Base-by-base conservation (phyloP, 2,113 vertebrate species). In the Meriones unguiculatus region DNA sequence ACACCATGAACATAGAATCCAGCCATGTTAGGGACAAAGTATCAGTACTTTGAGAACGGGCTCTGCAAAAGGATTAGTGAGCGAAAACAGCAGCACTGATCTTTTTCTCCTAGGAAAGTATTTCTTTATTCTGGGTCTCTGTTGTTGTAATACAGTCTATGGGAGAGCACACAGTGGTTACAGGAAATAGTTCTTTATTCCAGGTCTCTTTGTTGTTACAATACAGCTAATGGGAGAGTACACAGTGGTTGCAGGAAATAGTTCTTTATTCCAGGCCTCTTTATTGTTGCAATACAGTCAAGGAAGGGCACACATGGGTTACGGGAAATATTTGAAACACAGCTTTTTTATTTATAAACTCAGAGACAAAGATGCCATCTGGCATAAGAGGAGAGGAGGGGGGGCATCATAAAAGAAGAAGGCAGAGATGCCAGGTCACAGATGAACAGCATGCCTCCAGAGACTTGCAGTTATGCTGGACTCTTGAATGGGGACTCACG, bases 31-130 rank as follows among this genome's bases (percentile, higher is more conserved):
- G 84, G 69, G 35, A 69, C n/a, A 64, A 54, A 81, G 17, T 38
- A 59, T n/a, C 6, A 14, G 54, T 9, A 62, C 35, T 38, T 38
- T 25, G 86, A 77, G 30, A 25, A 46, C 81, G 25, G n/a, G 5
- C 20, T 93, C 77, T 64, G 18, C 73, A 90, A 88, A 70, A 67
- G 46, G 57, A 35, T 64, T 35, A 9, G 24, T 14, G 35, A 25
- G 80, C 9, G 25, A 20, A 85, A 85, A 75, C 4, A 78, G 11
- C 57, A 1, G 1, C 41, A n/a, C n/a, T 62, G 57, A 30, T 65
- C 25, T 92, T 93, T 46, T 96, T 88, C 89, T 81, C 38, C 46
- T 57, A 75, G 13, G 38, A 76, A 91, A 85, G 35, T 81, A 10
- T 75, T 94, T 57, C 72, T 70, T 85, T 24, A 86, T 65, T 28